Base-by-base conservation (phyloP, 2,888 invertebrate genomes). In the Portevinia maculata region DNA sequence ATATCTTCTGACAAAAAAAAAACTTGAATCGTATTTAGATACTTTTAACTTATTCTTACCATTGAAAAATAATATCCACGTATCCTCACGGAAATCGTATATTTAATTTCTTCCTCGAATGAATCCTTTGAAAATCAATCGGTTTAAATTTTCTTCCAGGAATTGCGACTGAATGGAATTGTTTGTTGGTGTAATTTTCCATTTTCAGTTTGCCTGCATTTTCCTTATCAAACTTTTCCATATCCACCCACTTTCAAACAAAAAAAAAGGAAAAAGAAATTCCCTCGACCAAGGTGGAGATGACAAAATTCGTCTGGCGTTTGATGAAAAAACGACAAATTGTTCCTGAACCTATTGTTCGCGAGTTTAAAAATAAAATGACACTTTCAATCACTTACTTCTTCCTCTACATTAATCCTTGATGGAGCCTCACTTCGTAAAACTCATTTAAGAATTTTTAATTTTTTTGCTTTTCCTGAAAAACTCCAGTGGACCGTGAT, bases 381-480 rank as follows among this genome's bases (percentile, higher is more conserved):
- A 78, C 67, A 71, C 70, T 78, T 73, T 83, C 78, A 83, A 78
- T 83, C 78, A 83, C 60, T 83, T 78, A 73, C 71, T 83, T 67
- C 62, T 73, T 83, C 78, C 78, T 78, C 57, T 73, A 83, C 71
- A 78, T 83, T 83, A 83, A 83, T 78, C 78, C 81, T 41, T 65
- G 81, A 83, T 76, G 70, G 70, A n/a, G 76, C 76, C 48, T 71
- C 64, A 53, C 81, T 75, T 76, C 67, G 71, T 55, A 64, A 78
- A 83, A 73, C 83, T 83, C 78, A 83, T 83, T 83, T 78, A 73
- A 83, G 52, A 76, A 28, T 71, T 83, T 60, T 64, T 46, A 37
- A 52, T 55, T 65, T 65, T 64, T 62, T 74, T 55, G n/a, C n/a
- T 41, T 62, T 15, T 13, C 17, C 1, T 17, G 21, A 15, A 8